Percentiles rank a stretch among this genome's conserved stretches.
These are phyloP conservation scores for Tetramorium simillimum DNA, from an alignment of 1,140 invertebrate species.

Conservation along the genomic window DNA sequence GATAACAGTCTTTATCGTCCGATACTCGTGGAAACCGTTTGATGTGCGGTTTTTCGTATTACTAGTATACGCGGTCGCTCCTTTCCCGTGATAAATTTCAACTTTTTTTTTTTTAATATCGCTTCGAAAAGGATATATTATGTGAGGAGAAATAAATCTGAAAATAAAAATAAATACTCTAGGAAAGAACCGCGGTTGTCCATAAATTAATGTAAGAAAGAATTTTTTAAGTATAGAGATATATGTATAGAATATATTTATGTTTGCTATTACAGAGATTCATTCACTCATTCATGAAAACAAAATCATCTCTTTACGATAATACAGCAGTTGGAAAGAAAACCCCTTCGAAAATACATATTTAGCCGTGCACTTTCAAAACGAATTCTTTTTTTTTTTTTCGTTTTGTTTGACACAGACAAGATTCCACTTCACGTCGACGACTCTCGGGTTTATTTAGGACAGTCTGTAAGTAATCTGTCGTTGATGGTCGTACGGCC, in stretches of 20 bases:
- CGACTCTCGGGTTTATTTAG: slow-evolving; percentile 57
- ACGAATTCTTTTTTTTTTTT: slow-evolving; percentile 11
- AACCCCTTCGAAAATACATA: not conserved
- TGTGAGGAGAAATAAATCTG: not conserved
- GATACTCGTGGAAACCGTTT: slow-evolving; percentile 1
- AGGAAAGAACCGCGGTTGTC: not conserved
- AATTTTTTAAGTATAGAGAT: no score
- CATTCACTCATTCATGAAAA: not conserved
- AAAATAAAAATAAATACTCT: not conserved
- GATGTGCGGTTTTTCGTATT: not conserved
- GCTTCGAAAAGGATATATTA: not conserved
- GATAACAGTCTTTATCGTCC: slow-evolving; percentile 31
- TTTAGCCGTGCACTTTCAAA: not conserved
- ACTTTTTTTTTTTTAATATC: not conserved
- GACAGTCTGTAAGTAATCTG: slow-evolving; percentile 63
- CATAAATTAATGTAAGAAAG: not conserved
- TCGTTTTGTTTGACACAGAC: slow-evolving; percentile 5
- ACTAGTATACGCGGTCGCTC: not conserved
- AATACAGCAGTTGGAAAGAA: not conserved
- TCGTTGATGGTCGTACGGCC: slow-evolving; percentile 57
- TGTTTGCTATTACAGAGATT: not conserved
- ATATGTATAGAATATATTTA: not conserved
- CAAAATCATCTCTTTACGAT: not conserved
- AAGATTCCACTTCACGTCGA: slow-evolving; percentile 17
- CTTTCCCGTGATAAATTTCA: not conserved